Evolutionary conservation across 2,797 vertebrate species (phyloP).

Genomic region (Sebastes flavidus): DNA sequence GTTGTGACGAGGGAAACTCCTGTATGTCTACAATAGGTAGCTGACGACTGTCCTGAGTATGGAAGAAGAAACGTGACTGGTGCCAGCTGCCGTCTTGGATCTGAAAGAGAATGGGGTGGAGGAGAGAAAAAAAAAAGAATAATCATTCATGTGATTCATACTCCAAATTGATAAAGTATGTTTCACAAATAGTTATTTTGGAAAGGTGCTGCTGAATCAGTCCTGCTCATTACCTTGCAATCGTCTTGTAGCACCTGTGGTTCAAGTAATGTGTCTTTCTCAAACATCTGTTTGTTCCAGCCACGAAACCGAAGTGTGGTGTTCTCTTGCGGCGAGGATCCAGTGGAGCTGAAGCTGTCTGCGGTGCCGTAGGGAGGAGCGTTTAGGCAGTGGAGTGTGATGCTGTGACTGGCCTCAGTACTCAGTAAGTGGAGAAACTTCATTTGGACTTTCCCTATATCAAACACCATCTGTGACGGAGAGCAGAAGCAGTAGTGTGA

Average conservation of each 20-base stretch:
- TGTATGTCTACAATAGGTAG: slow-evolving; percentile 90
- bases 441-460: slow-evolving; percentile 95
- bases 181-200: neutral
- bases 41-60: slow-evolving; percentile 90
- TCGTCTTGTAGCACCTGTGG: slow-evolving; percentile 89
- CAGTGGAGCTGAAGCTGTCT: slow-evolving; percentile 35
- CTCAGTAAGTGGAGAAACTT: slow-evolving; percentile 98
- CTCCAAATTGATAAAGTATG: neutral
- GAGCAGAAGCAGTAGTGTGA: slow-evolving; percentile 6
- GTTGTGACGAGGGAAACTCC: slow-evolving; percentile 74
- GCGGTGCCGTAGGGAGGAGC: slow-evolving; percentile 57
- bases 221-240: slow-evolving; percentile 88
- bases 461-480: slow-evolving; percentile 87
- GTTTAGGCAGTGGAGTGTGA: slow-evolving; percentile 91
- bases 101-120: slow-evolving; percentile 68
- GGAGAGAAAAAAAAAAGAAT: neutral
- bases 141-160: neutral
- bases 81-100: slow-evolving; percentile 95
- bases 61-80: slow-evolving; percentile 91
- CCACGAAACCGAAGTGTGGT: slow-evolving; percentile 85
- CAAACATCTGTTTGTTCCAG: slow-evolving; percentile 93
- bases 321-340: slow-evolving; percentile 57
- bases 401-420: slow-evolving; percentile 88
- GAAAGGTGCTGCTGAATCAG: neutral
- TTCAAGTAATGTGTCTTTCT: slow-evolving; percentile 88